These are phyloP conservation scores for Leptodirus hochenwartii DNA, from an alignment of 2,888 invertebrate genomes.

Conservation along the genomic window DNA sequence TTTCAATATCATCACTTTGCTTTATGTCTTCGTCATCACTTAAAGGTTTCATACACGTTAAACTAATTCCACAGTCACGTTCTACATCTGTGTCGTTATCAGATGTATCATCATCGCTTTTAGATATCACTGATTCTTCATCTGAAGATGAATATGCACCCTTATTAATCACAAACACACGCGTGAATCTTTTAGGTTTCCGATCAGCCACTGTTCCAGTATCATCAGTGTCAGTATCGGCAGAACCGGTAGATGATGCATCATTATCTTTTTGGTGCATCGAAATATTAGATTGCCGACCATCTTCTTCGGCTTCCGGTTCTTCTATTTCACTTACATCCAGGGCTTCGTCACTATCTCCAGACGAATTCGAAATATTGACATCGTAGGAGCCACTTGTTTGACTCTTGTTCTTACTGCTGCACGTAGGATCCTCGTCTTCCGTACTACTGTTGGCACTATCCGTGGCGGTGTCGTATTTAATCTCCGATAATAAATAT, in stretches of 20 bases:
- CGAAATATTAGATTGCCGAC: too few species aligned
- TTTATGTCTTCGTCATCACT: constrained; percentile 13
- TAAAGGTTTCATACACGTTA: constrained; percentile 23
- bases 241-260: constrained; percentile 22
- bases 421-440: constrained; percentile 3
- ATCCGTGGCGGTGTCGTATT: too few species aligned
- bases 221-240: constrained; percentile 30
- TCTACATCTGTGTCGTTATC: constrained; percentile 42
- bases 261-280: constrained; percentile 29
- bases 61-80: constrained; percentile 28
- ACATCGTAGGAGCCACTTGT: constrained; percentile 29
- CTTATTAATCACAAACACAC: constrained; percentile 50
- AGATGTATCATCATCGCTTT: too few species aligned
- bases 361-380: constrained; percentile 30
- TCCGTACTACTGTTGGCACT: too few species aligned
- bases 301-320: constrained; percentile 10
- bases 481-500: constrained; percentile 33
- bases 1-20: constrained; percentile 1
- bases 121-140: too few species aligned
- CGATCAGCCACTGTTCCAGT: constrained; percentile 36
- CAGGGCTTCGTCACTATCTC: constrained; percentile 23
- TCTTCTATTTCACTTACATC: constrained; percentile 22
- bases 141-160: constrained; percentile 26
- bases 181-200: constrained; percentile 37
- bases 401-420: constrained; percentile 17